Evolutionary conservation across 2,113 vertebrate species (phyloP).

Genomic region (Sceloporus undulatus): DNA sequence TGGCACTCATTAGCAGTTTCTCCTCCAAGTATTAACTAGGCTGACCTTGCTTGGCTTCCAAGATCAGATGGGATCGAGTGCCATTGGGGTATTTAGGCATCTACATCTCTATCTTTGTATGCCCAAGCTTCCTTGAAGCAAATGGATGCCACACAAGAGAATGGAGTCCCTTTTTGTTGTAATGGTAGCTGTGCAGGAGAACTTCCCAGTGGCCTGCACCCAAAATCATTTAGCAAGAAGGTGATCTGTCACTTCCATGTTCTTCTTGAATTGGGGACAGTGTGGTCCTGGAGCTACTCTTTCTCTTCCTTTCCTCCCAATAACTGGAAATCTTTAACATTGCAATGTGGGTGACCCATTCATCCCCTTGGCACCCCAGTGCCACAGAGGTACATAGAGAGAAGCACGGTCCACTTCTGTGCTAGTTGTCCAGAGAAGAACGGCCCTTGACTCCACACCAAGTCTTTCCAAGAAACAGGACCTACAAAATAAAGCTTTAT

Average conservation of each 20-base stretch:
- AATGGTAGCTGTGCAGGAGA: background rate
- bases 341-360: background rate
- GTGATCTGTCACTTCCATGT: no score
- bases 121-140: background rate
- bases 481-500: background rate
- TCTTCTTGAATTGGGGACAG: background rate
- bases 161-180: no score
- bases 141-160: background rate
- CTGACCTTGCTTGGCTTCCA: no score
- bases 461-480: background rate
- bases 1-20: no score
- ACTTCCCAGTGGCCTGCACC: background rate
- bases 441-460: fast-evolving
- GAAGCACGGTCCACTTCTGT: background rate
- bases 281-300: no score
- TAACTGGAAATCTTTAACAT: background rate
- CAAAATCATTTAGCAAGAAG: background rate
- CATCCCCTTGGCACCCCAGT: no score
- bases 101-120: no score
- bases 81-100: no score
- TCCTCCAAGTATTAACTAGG: no score
- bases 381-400: fast-evolving
- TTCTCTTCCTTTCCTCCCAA: background rate
- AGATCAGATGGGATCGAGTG: no score
- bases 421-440: fast-evolving